A percentile compares a stretch with the other conserved stretches of the same genome.
phyloP scores from a whole-genome alignment of 2,888 invertebrate species.

The Lottia scabra region DNA sequence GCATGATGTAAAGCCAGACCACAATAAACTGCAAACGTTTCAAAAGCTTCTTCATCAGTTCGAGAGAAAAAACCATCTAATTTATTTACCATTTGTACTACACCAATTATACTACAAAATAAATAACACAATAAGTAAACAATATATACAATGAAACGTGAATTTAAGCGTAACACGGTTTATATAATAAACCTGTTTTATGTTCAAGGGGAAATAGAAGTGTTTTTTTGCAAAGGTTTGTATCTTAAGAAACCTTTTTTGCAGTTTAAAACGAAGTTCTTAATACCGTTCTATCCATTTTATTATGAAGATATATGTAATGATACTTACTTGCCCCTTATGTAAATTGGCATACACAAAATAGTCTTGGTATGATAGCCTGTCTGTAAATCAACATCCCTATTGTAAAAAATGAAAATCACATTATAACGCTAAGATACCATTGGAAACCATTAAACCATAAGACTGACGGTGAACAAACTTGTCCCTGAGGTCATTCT shows the following conservation, averaged over 20 bases:
- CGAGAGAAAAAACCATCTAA: conserved; percentile 72
- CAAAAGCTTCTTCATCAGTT: conserved; percentile 85
- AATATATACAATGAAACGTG: too few relatives aligned
- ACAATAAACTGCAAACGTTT: conserved; percentile 87
- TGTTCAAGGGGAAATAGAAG: background rate
- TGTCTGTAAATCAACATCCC: conserved; percentile 72
- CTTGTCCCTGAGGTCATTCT: too few relatives aligned
- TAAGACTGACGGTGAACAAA: too few relatives aligned
- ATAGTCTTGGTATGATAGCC: conserved; percentile 79
- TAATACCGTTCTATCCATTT: too few relatives aligned
- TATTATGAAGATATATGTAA: too few relatives aligned
- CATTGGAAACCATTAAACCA: too few relatives aligned
- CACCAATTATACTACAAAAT: conserved; percentile 78
- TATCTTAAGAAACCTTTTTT: too few relatives aligned
- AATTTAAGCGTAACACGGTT: too few relatives aligned
- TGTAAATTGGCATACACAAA: conserved; percentile 89
- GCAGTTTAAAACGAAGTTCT: too few relatives aligned
- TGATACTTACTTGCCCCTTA: conserved; percentile 74
- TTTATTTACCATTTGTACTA: conserved; percentile 88
- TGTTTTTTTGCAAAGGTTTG: too few relatives aligned
- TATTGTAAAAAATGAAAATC: conserved; percentile 39
- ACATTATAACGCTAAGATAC: too few relatives aligned
- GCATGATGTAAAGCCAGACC: conserved; percentile 88
- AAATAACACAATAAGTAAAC: background rate
- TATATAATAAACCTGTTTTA: background rate